Percentiles rank a stretch among this genome's conserved stretches.
These are phyloP conservation scores for Drosophila multiciliata DNA, from an alignment of 2,888 invertebrate species.

Conservation along the genomic window DNA sequence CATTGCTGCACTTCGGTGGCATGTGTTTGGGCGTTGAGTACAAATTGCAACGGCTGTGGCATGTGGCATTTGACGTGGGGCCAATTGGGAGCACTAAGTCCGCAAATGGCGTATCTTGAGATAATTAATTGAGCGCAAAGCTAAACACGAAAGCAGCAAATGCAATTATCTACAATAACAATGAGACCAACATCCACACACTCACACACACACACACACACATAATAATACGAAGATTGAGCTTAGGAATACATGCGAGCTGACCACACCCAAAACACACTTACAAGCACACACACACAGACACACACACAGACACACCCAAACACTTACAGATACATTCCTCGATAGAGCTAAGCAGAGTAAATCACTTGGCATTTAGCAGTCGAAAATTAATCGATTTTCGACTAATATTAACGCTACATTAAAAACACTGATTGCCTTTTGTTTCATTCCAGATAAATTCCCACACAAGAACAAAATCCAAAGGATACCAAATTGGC, in stretches of 20 bases:
- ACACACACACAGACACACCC: constrained; percentile 10
- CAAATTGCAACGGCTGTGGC: constrained; percentile 59
- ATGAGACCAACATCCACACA: constrained; percentile 15
- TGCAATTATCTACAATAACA: constrained; percentile 77
- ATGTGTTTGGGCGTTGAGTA: constrained; percentile 58
- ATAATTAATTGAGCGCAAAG: constrained; percentile 79
- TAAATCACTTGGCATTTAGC: constrained; percentile 76
- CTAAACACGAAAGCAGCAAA: constrained; percentile 72
- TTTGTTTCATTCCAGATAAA: constrained; percentile 76
- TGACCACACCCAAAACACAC: constrained; percentile 25
- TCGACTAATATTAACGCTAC: constrained; percentile 69
- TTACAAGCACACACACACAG: constrained; percentile 5
- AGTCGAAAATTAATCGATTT: constrained; percentile 76
- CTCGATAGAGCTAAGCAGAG: constrained; percentile 36
- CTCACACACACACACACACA: constrained; percentile 12
- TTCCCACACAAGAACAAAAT: constrained; percentile 32
- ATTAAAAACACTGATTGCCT: constrained; percentile 77
- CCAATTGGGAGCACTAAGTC: constrained; percentile 63
- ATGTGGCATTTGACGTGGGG: constrained; percentile 42
- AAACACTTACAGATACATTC: constrained; percentile 8
- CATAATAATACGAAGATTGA: neutral
- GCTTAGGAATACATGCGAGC: constrained; percentile 3
- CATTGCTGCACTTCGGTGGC: constrained; percentile 38
- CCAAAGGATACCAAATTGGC: constrained; percentile 33
- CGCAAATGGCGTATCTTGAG: constrained; percentile 74